Percentiles rank a stretch among this genome's conserved stretches.
Conservation (phyloP, 2,797 vertebrate species). For the Etheostoma nigrum region DNA sequence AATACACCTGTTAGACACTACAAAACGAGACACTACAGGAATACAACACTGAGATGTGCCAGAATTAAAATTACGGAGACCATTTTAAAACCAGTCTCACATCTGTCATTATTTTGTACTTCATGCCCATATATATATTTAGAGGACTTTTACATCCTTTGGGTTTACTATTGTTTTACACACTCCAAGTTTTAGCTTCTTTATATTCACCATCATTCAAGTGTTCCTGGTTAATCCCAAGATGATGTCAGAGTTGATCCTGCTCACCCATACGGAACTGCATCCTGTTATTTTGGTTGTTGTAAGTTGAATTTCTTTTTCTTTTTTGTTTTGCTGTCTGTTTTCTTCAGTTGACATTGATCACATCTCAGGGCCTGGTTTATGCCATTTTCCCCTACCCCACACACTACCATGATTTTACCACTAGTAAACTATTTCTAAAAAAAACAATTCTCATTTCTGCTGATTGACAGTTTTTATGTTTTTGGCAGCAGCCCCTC, state of each 20-base stretch:
- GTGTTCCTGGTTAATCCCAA: slow-evolving; percentile 80
- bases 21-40: slow-evolving; percentile 59
- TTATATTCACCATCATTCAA: slow-evolving; percentile 68
- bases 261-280: slow-evolving; percentile 75
- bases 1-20: slow-evolving; percentile 62
- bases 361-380: slow-evolving; percentile 14
- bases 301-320: slow-evolving; percentile 81
- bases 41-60: slow-evolving; percentile 57
- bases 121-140: slow-evolving; percentile 49
- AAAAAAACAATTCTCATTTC: slow-evolving; percentile 1
- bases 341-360: slow-evolving; percentile 35
- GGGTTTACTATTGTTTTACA: slow-evolving; percentile 58
- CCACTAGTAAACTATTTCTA: neutral
- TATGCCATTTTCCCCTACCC: neutral
- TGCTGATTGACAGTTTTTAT: slow-evolving; percentile 24
- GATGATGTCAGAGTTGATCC: slow-evolving; percentile 84
- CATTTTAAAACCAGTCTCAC: slow-evolving; percentile 45
- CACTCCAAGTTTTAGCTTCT: slow-evolving; percentile 58
- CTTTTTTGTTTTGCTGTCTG: slow-evolving; percentile 21
- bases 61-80: slow-evolving; percentile 57
- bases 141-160: slow-evolving; percentile 58
- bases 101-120: slow-evolving; percentile 49
- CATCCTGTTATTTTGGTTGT: slow-evolving; percentile 77
- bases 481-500: slow-evolving; percentile 70
- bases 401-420: neutral